Evolutionary conservation across 2,888 invertebrate species (phyloP), one percentile per base, ranked within the genome.

Genomic region (Ophioninae sp.): DNA sequence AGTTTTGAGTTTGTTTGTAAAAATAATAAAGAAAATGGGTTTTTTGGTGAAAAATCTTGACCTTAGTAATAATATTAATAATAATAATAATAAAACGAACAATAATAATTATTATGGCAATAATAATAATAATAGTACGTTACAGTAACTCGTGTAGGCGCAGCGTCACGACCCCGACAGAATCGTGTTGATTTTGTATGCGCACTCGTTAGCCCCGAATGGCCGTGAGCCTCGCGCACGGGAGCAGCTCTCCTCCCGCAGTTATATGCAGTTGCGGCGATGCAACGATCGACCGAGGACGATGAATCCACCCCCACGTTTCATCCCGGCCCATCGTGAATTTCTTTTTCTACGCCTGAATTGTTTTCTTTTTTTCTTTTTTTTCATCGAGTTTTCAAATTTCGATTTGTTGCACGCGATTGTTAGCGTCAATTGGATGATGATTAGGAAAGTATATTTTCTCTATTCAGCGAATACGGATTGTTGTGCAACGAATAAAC

Each of bases 181-280:
- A 88, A 86, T 84, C 83, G 85, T 86, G 85, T 85, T 87, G 87
- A 88, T 86, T 89, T 85, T 82, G 86, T 86, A 84, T 85, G 85
- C 84, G 84, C 85, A 85, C 89, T 89, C 89, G 88, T 89, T 89
- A 88, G 86, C 81, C 79, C 81, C 85, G 77, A 84, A 85, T 86
- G 85, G 85, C 87, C 87, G 85, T 85, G 87, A 85, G 84, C 83
- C 75, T 77, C 21, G 62, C 73, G 41, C 61, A 44, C 75, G 56
- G 79, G 50, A 72, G 81, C 57, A 13, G 21, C n/a, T 75, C 65
- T 56, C 57, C 70, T 67, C 61, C 56, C 44, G 61, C 70, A 39
- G 39, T 64, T 57, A 21, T 56, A 69, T 59, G 81, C 70, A 57
- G 62, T 56, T 39, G 65, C 17, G 2, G 62, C 65, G 65, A 39